Conservation (phyloP, 64 coral and sea anemone genomes). For the Acropora tenuis region DNA sequence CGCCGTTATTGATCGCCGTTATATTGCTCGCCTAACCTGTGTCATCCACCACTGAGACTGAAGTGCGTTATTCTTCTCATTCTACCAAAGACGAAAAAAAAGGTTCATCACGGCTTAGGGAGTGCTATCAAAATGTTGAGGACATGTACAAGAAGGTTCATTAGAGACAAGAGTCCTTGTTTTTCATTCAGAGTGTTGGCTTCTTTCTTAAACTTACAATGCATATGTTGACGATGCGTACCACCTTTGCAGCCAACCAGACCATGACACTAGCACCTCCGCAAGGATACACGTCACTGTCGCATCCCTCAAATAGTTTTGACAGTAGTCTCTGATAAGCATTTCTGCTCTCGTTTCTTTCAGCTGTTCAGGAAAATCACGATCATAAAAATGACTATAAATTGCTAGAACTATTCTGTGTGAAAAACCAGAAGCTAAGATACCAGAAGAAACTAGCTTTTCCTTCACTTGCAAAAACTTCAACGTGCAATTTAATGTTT, state of each 20-base stretch:
- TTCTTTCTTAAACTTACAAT: slow-evolving; percentile 54
- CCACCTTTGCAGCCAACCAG: slow-evolving; percentile 79
- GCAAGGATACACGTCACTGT: slow-evolving; percentile 73
- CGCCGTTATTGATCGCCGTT: neutral
- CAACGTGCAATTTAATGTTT: no score
- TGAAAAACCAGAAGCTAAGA: no score
- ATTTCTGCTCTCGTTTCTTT: slow-evolving; percentile 1
- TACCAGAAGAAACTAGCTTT: no score
- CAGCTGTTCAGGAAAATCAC: neutral
- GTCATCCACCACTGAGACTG: slow-evolving; percentile 89
- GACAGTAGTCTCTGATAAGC: slow-evolving; percentile 57
- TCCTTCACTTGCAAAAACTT: no score
- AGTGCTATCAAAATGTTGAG: neutral
- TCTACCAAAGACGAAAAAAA: neutral
- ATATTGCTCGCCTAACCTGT: slow-evolving; percentile 35
- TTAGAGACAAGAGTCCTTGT: neutral
- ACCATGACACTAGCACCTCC: slow-evolving; percentile 66
- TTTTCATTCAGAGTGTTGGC: neutral
- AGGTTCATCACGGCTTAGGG: neutral
- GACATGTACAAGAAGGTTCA: neutral
- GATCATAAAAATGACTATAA: neutral
- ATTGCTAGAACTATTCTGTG: neutral
- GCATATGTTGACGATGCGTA: slow-evolving; percentile 52
- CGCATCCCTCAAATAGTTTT: slow-evolving; percentile 53
- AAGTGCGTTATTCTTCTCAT: slow-evolving; percentile 50